Base-by-base conservation (phyloP, 2,113 vertebrate species). In the Hymenochirus boettgeri region DNA sequence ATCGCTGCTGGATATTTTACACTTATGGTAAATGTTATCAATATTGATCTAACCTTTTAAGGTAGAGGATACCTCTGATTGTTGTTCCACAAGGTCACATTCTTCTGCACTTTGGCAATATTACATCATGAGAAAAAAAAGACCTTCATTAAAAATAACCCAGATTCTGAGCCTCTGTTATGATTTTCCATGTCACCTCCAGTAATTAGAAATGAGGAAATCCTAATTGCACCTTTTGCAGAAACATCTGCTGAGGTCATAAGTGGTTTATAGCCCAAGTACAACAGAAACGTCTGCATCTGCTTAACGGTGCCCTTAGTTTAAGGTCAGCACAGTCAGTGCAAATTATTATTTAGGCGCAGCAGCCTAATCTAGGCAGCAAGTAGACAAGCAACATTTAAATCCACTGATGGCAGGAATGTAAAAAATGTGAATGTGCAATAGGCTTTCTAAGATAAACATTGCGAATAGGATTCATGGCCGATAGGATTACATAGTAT, bases 161-260 rank as follows among this genome's bases (percentile, higher is more conserved):
- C 64, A 67, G 46, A 45, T 51, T 67, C 59, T 9, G 23, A 31
- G 33, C 46, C 56, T 21, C 4, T 54, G 73, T 77, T 73, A 62
- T 70, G 70, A 76, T 76, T 79, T 71, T 59, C 62, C 70, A 72
- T 74, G 71, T 74, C 77, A 72, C 76, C 76, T 80, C 77, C 76
- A 73, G 76, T 77, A 79, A 74, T 73, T 77, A 62, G 70, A 73
- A 74, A 79, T 48, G 56, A 58, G 64, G 64, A 67, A 52, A 59
- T 67, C 64, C 64, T 67, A 82, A 77, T 80, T 79, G 73, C 61
- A 78, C 48, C 70, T 77, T n/a, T 80, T 77, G 61, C 71, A 75
- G 74, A 77, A 74, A 73, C 78, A 80, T 81, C 76, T 77, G 76
- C 69, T 78, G 74, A 79, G 79, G 73, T 76, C 65, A 77, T 77